Evolutionary conservation across 2,797 vertebrate species (phyloP).

Genomic region (Dendrocincla fuliginosa): DNA sequence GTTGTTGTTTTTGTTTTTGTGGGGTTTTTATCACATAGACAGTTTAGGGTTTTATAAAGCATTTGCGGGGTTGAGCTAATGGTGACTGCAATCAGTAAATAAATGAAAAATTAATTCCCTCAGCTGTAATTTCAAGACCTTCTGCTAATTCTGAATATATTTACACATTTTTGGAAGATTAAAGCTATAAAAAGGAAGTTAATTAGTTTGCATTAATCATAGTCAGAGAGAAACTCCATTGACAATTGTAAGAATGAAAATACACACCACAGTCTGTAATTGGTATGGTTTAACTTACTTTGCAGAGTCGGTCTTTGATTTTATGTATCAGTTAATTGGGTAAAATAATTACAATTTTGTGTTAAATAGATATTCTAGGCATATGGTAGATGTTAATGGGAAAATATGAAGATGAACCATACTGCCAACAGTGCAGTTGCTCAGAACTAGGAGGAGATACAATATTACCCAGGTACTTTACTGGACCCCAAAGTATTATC

Average conservation of each 20-base stretch:
- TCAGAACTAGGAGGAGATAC: neutral
- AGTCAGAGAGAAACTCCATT: neutral
- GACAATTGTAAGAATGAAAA: slow-evolving; percentile 27
- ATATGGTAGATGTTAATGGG: slow-evolving; percentile 4
- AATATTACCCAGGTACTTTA: neutral
- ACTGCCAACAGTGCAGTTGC: neutral
- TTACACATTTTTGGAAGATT: slow-evolving; percentile 19
- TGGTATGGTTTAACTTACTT: neutral
- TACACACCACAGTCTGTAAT: neutral
- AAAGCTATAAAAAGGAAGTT: slow-evolving; percentile 18
- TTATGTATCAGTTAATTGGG: slow-evolving; percentile 38
- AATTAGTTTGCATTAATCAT: slow-evolving; percentile 34
- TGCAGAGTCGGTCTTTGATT: neutral
- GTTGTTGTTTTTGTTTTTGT: neutral
- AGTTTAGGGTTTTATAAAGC: neutral
- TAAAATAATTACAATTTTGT: slow-evolving; percentile 43
- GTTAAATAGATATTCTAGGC: neutral
- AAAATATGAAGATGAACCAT: neutral
- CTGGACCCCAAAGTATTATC: neutral
- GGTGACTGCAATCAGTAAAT: neutral
- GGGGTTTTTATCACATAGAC: neutral
- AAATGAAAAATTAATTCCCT: neutral
- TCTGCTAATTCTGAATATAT: neutral
- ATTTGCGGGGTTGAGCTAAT: neutral
- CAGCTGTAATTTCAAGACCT: neutral